Evolutionary conservation across 2,888 invertebrate genomes (phyloP).

Genomic region (Apodemia duryi): DNA sequence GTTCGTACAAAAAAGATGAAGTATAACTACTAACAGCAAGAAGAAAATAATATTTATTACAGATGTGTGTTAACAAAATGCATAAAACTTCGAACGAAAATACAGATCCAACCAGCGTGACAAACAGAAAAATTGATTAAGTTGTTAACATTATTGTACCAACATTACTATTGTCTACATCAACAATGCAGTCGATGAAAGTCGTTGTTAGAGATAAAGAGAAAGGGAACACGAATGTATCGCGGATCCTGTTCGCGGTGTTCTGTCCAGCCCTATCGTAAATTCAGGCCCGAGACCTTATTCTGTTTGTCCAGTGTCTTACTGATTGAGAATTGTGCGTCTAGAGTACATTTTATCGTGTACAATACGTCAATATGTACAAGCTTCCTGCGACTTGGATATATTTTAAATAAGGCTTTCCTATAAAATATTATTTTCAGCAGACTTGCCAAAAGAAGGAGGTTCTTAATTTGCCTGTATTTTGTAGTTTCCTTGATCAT

Average conservation of each 20-base stretch:
- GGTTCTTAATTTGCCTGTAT: too few relatives aligned
- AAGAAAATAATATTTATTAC: background rate
- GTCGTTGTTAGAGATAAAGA: constrained; percentile 36
- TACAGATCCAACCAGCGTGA: background rate
- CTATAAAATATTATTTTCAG: background rate
- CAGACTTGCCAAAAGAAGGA: background rate
- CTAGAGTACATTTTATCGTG: background rate
- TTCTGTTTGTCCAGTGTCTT: constrained; percentile 1
- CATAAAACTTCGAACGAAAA: background rate
- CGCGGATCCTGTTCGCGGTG: constrained; percentile 20
- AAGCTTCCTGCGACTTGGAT: background rate
- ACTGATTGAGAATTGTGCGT: constrained; percentile 14
- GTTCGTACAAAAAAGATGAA: too few relatives aligned
- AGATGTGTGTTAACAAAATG: background rate
- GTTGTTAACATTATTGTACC: constrained; percentile 24
- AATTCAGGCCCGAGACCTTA: constrained; percentile 19
- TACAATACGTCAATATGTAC: constrained; percentile 3
- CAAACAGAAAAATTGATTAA: constrained; percentile 19
- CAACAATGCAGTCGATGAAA: constrained; percentile 36
- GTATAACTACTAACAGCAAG: too few relatives aligned
- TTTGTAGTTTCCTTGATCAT: too few relatives aligned
- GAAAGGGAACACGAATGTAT: constrained; percentile 36
- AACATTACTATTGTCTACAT: constrained; percentile 28
- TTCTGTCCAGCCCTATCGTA: constrained; percentile 17
- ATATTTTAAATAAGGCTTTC: background rate